Evolutionary conservation across 1,140 invertebrate genomes (phyloP), one percentile per base, ranked within the genome.

Genomic region (Atta cephalotes): DNA sequence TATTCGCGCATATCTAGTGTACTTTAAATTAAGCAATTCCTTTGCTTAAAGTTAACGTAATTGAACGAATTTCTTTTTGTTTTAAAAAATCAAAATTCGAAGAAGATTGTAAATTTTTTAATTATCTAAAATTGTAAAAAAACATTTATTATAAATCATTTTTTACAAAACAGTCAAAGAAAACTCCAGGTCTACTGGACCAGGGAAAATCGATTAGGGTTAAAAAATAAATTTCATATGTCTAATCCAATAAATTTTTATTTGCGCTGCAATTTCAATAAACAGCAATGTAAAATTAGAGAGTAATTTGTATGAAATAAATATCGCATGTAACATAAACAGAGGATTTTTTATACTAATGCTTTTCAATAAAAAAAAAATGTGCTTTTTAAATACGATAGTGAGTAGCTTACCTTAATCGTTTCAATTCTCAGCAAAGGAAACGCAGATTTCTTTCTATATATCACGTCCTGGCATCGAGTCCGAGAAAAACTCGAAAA

Each of bases 331-430:
- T 51, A 16, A 51, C 2, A 2, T 16, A 51, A 9, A 5, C 1
- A 18, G 14, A 81, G 2, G 2, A 45, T 31, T 71, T 39, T 70
- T 53, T 28, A n/a, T 16, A 31, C 58, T 25, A n/a, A 25, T 70
- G 18, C 70, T 70, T 70, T 6, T 45, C 10, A 45, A 45, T 45
- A 45, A 25, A 39, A 39, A 25, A 39, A 56, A 1, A 35, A 14
- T 25, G 31, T 58, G n/a, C 16, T 56, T 25, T 56, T 25, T 28
- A 18, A 10, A 39, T 25, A 63, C 66, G 28, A 31, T 51, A 31
- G n/a, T 14, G 28, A 84, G 39, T 31, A 28, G 28, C 70, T 84
- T 76, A 84, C 80, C 80, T 84, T 84, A 84, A 76, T 82, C 25
- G 80, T 74, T 21, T 21, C 21, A 25, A 18, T 84, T 45, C 63